Evolutionary conservation across 2,797 vertebrate genomes (phyloP), one percentile per base, ranked within the genome.

Genomic region (Acrossocheilus fasciatus): DNA sequence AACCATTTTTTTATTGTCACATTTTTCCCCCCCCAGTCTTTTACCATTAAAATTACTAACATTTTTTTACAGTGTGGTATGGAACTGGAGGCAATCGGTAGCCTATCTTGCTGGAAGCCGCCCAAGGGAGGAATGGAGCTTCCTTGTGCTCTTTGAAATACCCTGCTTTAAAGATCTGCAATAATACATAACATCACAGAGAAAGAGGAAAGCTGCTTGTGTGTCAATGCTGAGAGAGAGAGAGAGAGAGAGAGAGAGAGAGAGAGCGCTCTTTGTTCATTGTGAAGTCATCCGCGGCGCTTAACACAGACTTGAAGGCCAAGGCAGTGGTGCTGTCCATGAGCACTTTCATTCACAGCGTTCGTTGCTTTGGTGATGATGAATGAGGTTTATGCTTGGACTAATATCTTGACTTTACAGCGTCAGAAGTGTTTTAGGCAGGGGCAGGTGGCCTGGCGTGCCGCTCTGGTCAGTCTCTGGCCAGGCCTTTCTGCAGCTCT

Each of bases 341-440:
- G 54, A 88, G 89, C 80, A 90, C 91, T 85, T 90, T 82, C 0
- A 85, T 92, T 92, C 74, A 39, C 59, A 47, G 82, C 57, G 64
- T 85, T 78, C 89, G 6, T 87, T 86, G 74, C 70, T 88, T 89
- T 82, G 84, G 88, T 86, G 80, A 90, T 91, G 87, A 92, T 89
- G 91, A 90, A 92, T 93, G 89, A 70, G 78, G 79, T 90, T 91
- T 84, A 78, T 83, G 64, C 87, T 92, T 30, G 86, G 91, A 89
- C 85, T 87, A 89, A 89, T 85, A 89, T 87, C 39, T 80, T 79
- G 73, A 88, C 80, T 82, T 84, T 70, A 57, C 77, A 45, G 79
- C 47, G 66, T 91, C 89, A 89, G 69, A 87, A 89, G 78, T 83
- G 69, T 86, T 88, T 83, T 69, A 86, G 78, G 82, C 70, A 85